Base-by-base conservation (phyloP, 1,140 invertebrate genomes). In the Drosophila parvula region DNA sequence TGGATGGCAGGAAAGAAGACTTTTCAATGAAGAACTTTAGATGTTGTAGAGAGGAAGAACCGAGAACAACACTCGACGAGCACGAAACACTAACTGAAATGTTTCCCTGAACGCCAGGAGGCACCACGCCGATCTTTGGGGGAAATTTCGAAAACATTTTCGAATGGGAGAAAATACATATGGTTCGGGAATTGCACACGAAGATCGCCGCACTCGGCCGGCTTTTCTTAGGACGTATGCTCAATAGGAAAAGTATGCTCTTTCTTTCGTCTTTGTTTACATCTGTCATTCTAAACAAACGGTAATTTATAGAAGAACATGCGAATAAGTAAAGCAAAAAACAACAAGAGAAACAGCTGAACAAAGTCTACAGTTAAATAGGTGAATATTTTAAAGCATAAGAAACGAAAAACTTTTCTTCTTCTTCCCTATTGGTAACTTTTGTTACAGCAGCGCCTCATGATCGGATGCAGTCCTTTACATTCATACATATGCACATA, bases 11-110 rank as follows among this genome's bases (percentile, higher is more conserved):
- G 78, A 53, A 76, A 78, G 68, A 73, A 78, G 74, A 83, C 71
- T 80, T 74, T 86, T 79, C 79, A 73, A 70, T 88, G 80, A 85
- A 86, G 75, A 91, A 86, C 81, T 91, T 90, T 91, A 74, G 71
- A 88, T 86, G 81, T 78, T 86, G 84, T 59, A 69, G 83, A 90
- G 88, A 90, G 88, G 81, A 90, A 90, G 71, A 91, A 91, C 85
- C 90, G 91, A 92, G 90, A 91, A 92, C 90, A 92, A 92, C 91
- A 92, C 90, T 91, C 91, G 90, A 91, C 91, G 91, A 92, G 91
- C 84, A 92, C 91, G 90, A 92, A 92, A 91, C 91, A 91, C 90
- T 88, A 91, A 92, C 91, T 92, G 89, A 92, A 90, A 73, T 50
- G 40, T n/a, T 18, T 34, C 5, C 50, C 47, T 58, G 59, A 70